Evolutionary conservation across 2,797 vertebrate genomes (phyloP).

Genomic region (Gambelia wislizenii): DNA sequence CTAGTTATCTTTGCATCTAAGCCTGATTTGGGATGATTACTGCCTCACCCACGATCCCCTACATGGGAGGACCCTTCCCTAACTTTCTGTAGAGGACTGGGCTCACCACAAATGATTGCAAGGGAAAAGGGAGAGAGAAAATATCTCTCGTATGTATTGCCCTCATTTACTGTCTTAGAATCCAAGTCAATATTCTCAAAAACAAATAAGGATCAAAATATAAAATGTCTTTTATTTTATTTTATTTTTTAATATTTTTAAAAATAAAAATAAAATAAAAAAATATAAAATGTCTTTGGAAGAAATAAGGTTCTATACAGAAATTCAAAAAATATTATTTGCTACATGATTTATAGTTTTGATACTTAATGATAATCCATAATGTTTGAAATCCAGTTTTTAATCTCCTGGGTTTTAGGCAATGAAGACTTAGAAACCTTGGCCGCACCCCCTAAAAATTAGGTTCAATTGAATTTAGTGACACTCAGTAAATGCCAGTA

Average conservation of each 20-base stretch:
- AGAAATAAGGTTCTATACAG: neutral
- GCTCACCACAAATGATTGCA: neutral
- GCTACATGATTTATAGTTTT: neutral
- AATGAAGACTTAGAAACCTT: neutral
- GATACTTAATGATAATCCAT: neutral
- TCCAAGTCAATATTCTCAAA: neutral
- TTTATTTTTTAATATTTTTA: too few relatives aligned
- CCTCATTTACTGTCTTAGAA: neutral
- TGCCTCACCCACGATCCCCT: neutral
- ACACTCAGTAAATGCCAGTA: neutral
- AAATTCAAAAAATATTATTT: conserved; percentile 6
- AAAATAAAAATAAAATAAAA: too few relatives aligned
- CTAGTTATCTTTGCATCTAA: neutral
- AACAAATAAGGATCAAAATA: neutral
- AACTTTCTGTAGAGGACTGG: too few relatives aligned
- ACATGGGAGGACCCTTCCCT: neutral
- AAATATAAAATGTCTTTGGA: neutral
- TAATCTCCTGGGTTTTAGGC: neutral
- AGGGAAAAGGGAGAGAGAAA: neutral
- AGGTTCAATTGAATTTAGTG: neutral
- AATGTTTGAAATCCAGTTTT: neutral
- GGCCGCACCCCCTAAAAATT: too few relatives aligned
- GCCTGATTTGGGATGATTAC: neutral
- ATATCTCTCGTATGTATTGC: neutral
- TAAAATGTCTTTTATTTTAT: neutral